Conservation (phyloP, 1,140 invertebrate genomes). For the Drosophila orena region DNA sequence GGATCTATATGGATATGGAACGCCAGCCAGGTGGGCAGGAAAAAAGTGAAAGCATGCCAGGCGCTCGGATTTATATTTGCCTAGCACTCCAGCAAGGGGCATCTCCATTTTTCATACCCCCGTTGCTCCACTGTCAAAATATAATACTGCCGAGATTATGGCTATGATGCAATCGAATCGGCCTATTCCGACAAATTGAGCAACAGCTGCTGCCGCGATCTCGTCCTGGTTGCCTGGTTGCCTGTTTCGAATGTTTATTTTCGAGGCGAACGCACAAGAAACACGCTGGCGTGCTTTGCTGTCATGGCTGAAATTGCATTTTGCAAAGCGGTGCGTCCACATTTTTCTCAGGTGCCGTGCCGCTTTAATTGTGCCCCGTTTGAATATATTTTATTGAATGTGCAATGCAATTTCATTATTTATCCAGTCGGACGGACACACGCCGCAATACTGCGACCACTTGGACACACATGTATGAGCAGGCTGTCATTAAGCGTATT, state of each 20-base stretch:
- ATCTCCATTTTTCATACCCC: slow-evolving; percentile 35
- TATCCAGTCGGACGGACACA: slow-evolving; percentile 42
- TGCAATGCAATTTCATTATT: slow-evolving; percentile 66
- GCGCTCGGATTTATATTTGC: slow-evolving; percentile 29
- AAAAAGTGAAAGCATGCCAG: slow-evolving; percentile 71
- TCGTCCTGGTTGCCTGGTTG: slow-evolving; percentile 27
- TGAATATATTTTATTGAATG: slow-evolving; percentile 65
- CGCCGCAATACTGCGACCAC: background rate
- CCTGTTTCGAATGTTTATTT: slow-evolving; percentile 45
- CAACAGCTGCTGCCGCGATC: slow-evolving; percentile 42
- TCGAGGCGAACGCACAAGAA: slow-evolving; percentile 36
- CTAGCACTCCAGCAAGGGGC: slow-evolving; percentile 25
- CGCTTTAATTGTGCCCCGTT: slow-evolving; percentile 63
- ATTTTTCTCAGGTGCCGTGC: slow-evolving; percentile 58
- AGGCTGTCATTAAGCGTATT: slow-evolving; percentile 46
- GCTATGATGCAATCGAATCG: slow-evolving; percentile 65
- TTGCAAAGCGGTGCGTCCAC: slow-evolving; percentile 59
- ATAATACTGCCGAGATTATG: slow-evolving; percentile 23
- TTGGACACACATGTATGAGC: slow-evolving; percentile 24
- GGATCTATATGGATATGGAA: slow-evolving; percentile 18
- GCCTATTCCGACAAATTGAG: slow-evolving; percentile 42
- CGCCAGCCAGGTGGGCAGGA: slow-evolving; percentile 8
- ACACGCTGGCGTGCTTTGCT: slow-evolving; percentile 47
- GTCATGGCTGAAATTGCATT: slow-evolving; percentile 68
- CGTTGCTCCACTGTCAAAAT: slow-evolving; percentile 1